A percentile compares a stretch with the other conserved stretches of the same genome.
These are phyloP conservation scores for Strix aluco DNA, from an alignment of 2,113 vertebrate genomes.

Conservation along the genomic window DNA sequence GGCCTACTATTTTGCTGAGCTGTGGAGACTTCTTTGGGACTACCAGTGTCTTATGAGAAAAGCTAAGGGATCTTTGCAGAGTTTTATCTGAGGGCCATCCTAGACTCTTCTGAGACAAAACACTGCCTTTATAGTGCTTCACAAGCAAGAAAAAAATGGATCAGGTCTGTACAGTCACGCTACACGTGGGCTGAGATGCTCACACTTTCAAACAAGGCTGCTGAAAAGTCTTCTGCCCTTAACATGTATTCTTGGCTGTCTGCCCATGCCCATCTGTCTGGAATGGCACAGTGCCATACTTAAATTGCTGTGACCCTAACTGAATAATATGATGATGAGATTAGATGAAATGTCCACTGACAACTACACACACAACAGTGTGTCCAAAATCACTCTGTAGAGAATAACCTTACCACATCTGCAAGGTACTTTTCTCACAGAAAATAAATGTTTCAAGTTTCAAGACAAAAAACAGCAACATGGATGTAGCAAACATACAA, in stretches of 20 bases:
- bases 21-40: background rate
- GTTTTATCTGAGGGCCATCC: background rate
- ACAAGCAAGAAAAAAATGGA: background rate
- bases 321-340: background rate
- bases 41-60: background rate
- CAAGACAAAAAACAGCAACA: background rate
- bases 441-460: background rate
- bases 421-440: background rate
- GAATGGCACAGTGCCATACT: background rate
- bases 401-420: background rate
- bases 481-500: rapidly evolving
- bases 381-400: background rate
- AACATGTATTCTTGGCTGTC: background rate
- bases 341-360: background rate
- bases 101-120: background rate
- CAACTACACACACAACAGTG: background rate
- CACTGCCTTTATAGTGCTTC: background rate
- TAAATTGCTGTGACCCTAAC: background rate
- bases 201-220: background rate
- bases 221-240: background rate
- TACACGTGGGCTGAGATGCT: background rate
- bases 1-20: background rate
- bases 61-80: background rate
- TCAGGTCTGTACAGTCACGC: background rate
- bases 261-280: conserved; percentile 8